Percentiles rank a stretch among this genome's conserved stretches.
These are phyloP conservation scores for Cyprinodon variegatus DNA, from an alignment of 2,113 vertebrate species.

Conservation along the genomic window DNA sequence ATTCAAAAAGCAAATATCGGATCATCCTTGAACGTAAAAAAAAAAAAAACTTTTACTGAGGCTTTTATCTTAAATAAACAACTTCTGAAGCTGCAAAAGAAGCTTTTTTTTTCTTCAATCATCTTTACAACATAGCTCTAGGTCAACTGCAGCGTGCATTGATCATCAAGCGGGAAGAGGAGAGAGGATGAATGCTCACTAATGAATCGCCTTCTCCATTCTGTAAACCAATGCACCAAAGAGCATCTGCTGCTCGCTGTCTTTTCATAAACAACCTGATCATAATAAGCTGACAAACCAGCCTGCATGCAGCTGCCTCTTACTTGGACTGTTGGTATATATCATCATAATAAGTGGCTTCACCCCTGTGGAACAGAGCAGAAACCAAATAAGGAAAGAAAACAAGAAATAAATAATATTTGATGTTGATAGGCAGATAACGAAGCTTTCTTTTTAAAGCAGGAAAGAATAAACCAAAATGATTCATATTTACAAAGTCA, in stretches of 20 bases:
- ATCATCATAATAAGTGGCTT: slow-evolving; percentile 75
- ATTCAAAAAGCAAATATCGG: slow-evolving; percentile 18
- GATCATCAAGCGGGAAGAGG: slow-evolving; percentile 19
- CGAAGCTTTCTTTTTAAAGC: background rate
- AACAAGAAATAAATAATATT: background rate
- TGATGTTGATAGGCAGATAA: background rate
- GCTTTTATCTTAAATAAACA: slow-evolving; percentile 18
- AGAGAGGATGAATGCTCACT: slow-evolving; percentile 29
- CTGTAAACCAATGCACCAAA: slow-evolving; percentile 15
- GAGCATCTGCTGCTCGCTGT: slow-evolving; percentile 13
- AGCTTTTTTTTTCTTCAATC: slow-evolving; percentile 12
- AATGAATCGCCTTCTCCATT: slow-evolving; percentile 16
- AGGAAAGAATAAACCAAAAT: background rate
- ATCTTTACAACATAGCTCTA: slow-evolving; percentile 1
- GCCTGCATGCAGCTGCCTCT: slow-evolving; percentile 67
- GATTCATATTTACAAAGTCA: background rate
- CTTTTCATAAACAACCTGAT: slow-evolving; percentile 1
- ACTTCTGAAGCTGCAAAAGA: slow-evolving; percentile 17
- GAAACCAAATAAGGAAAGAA: slow-evolving; percentile 29
- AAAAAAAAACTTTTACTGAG: slow-evolving; percentile 8
- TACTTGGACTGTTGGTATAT: slow-evolving; percentile 79
- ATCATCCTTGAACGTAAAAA: slow-evolving; percentile 1
- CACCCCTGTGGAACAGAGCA: slow-evolving; percentile 68
- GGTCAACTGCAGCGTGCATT: slow-evolving; percentile 30
- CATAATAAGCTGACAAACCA: slow-evolving; percentile 16